Evolutionary conservation across 1,140 invertebrate species (phyloP), one percentile per base, ranked within the genome.

Genomic region (Vollenhovia emeryi): DNA sequence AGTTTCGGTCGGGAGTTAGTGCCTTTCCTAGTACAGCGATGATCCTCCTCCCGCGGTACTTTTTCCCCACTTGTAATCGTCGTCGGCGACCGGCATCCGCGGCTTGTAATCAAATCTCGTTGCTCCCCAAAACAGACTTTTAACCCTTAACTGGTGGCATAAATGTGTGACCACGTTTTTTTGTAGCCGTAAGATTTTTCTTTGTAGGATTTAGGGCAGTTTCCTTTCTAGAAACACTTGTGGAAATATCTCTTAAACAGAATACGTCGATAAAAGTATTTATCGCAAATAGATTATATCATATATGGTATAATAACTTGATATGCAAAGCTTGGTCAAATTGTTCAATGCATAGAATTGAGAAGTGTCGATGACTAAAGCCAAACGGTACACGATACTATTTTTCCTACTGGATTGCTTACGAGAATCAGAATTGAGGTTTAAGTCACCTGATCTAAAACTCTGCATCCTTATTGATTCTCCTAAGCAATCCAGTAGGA

Each of bases 81-180:
- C 36, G 36, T 76, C 50, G 66, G 62, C 15, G 40, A 73, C 64
- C 86, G 75, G 27, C 30, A 21, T 85, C 85, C 88, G 88, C 83
- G 90, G 89, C 91, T 91, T 92, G 92, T 92, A 92, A 91, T 94
- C 91, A 92, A 93, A 93, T 90, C 89, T 90, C 86, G 80, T 89
- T 55, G 64, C 64, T 79, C 74, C 76, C 45, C 84, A 74, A 62
- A 66, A 82, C 68, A 24, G 33, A 84, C 83, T 80, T 60, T 83
- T 79, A 79, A 83, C 64, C 43, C 52, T 57, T 69, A 82, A 71
- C 30, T 40, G 30, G 27, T 4, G 33, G 33, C 24, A 27, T 33
- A 33, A 76, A 64, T 78, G 33, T 64, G 75, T 50, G 59, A 24
- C n/a, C 13, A 11, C 50, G 48, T 36, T 13, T 45, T 40, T 50